phyloP scores from a whole-genome alignment of 2,797 vertebrate genomes.

The Myotis pilosus region DNA sequence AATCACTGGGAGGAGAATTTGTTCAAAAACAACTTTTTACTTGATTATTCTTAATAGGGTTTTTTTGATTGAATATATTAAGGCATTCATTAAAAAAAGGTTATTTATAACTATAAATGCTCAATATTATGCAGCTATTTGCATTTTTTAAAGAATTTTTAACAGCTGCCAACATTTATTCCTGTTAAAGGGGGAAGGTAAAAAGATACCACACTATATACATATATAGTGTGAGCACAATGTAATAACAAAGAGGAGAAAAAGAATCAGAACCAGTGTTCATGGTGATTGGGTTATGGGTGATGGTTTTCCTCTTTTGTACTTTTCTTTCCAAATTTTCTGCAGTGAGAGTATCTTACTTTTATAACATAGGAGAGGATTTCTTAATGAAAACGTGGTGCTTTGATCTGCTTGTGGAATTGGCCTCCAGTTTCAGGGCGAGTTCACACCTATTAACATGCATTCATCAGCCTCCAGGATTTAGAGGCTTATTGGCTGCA shows the following conservation, averaged over 20 bases:
- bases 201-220: background rate
- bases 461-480: conserved; percentile 73
- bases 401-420: conserved; percentile 76
- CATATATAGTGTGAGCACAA: background rate
- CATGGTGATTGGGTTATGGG: background rate
- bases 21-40: background rate
- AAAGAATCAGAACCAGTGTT: background rate
- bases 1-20: background rate
- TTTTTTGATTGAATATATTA: background rate
- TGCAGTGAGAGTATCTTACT: background rate
- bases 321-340: background rate
- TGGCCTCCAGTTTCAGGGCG: conserved; percentile 51
- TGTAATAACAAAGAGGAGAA: background rate
- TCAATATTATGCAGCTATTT: background rate
- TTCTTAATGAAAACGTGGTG: conserved; percentile 16
- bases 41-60: background rate
- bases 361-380: background rate
- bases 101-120: background rate
- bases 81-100: conserved; percentile 18
- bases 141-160: conserved; percentile 6
- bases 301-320: background rate
- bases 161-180: background rate
- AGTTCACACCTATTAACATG: conserved; percentile 75
- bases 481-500: conserved; percentile 71
- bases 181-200: background rate